Evolutionary conservation across 1,140 invertebrate species (phyloP).

Genomic region (Doryteuthis pealeii): DNA sequence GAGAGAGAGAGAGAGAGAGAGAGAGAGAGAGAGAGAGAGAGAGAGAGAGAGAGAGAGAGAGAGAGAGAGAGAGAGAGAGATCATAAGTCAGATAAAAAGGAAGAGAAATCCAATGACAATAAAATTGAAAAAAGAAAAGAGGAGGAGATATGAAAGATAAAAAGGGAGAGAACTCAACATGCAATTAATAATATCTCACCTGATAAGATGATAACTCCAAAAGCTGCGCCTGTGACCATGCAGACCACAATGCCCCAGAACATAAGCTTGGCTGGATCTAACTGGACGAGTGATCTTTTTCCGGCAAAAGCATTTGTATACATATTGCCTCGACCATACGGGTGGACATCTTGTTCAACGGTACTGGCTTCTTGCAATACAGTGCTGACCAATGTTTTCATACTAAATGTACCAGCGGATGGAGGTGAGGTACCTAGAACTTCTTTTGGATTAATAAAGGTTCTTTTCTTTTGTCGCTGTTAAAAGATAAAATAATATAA

Average conservation of each 20-base stretch:
- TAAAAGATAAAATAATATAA: background rate
- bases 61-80: conserved; percentile 9
- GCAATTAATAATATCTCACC: conserved; percentile 5
- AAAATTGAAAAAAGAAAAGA: no score
- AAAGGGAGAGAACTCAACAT: no score
- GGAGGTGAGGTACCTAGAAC: conserved; percentile 27
- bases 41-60: background rate
- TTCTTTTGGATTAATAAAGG: conserved; percentile 24
- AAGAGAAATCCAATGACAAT: background rate
- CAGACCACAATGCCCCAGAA: conserved; percentile 10
- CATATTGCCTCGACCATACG: conserved; percentile 11
- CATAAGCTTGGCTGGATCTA: conserved; percentile 3
- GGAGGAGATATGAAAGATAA: no score
- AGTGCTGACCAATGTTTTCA: conserved; percentile 4
- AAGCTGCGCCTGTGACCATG: background rate
- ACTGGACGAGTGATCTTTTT: background rate
- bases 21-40: no score
- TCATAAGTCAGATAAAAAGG: background rate
- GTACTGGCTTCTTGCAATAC: conserved; percentile 16
- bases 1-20: no score
- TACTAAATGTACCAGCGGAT: conserved; percentile 11
- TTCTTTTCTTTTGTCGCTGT: background rate
- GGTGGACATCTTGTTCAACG: background rate
- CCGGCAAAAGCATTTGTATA: conserved; percentile 5
- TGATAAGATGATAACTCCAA: conserved; percentile 1